Conservation (phyloP, 2,113 vertebrate species). For the Romanogobio albipinnatus region DNA sequence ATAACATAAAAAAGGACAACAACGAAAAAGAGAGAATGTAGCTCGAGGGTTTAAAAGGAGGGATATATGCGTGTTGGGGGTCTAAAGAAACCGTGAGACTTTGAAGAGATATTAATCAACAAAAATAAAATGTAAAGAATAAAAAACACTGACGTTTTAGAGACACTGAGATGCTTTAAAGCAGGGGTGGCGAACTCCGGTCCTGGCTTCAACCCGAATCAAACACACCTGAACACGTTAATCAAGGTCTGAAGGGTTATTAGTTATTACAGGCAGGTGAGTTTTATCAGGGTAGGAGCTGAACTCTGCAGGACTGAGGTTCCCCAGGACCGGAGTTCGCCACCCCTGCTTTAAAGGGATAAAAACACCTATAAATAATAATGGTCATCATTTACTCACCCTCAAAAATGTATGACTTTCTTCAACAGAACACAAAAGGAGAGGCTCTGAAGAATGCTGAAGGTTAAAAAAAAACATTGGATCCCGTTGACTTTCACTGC, state of each 20-base stretch:
- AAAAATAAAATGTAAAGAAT: background rate
- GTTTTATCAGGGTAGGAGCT: no score
- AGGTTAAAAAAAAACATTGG: background rate
- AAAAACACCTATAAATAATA: background rate
- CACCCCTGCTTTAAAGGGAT: background rate
- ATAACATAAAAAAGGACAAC: slow-evolving; percentile 21
- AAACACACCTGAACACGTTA: no score
- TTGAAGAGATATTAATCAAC: background rate
- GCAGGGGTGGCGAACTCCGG: no score
- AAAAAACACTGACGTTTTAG: background rate
- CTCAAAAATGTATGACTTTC: background rate
- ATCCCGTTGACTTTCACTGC: no score
- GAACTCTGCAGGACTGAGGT: no score
- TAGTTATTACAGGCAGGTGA: no score
- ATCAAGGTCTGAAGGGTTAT: no score
- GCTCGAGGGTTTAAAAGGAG: slow-evolving; percentile 6
- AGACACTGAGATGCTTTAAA: background rate
- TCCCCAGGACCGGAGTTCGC: no score
- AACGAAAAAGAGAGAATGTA: slow-evolving; percentile 2
- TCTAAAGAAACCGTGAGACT: background rate
- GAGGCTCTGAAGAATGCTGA: background rate
- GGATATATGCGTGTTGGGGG: background rate
- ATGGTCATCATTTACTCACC: background rate
- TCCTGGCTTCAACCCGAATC: no score
- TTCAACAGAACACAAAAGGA: background rate